These are phyloP conservation scores for Hylaeus anthracinus DNA, from an alignment of 1,140 invertebrate species.

Conservation along the genomic window DNA sequence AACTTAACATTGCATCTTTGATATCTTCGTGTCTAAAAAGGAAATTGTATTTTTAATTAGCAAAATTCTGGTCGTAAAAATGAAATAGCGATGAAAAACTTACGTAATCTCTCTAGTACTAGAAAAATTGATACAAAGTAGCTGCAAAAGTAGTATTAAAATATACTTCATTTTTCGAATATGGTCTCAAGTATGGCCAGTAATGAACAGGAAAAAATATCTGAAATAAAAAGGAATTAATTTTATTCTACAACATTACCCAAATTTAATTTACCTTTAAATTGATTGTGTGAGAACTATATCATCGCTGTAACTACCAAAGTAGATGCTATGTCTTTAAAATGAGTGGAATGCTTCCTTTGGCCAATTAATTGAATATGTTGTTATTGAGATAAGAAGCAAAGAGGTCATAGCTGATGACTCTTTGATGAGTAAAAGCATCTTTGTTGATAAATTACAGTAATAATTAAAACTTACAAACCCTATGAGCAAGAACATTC, in stretches of 20 bases:
- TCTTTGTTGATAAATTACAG: conserved; percentile 44
- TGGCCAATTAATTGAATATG: conserved; percentile 59
- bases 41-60: conserved; percentile 10
- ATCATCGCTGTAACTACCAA: neutral
- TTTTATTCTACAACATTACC: conserved; percentile 13
- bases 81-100: conserved; percentile 42
- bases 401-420: conserved; percentile 65
- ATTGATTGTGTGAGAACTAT: conserved; percentile 4
- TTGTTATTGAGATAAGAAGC: conserved; percentile 59
- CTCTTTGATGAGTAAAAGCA: conserved; percentile 52
- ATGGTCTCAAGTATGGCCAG: neutral
- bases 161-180: conserved; percentile 56
- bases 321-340: conserved; percentile 17
- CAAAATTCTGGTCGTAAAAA: neutral
- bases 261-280: conserved; percentile 4
- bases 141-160: conserved; percentile 51
- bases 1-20: conserved; percentile 88
- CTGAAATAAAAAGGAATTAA: conserved; percentile 35
- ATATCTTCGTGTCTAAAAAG: conserved; percentile 89
- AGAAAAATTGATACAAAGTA: conserved; percentile 37
- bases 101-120: conserved; percentile 70
- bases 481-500: no score
- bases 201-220: conserved; percentile 21
- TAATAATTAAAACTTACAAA: conserved; percentile 38
- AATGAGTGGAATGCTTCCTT: conserved; percentile 31